These are phyloP conservation scores for Semnornis frantzii DNA, from an alignment of 2,113 vertebrate species.

Conservation along the genomic window DNA sequence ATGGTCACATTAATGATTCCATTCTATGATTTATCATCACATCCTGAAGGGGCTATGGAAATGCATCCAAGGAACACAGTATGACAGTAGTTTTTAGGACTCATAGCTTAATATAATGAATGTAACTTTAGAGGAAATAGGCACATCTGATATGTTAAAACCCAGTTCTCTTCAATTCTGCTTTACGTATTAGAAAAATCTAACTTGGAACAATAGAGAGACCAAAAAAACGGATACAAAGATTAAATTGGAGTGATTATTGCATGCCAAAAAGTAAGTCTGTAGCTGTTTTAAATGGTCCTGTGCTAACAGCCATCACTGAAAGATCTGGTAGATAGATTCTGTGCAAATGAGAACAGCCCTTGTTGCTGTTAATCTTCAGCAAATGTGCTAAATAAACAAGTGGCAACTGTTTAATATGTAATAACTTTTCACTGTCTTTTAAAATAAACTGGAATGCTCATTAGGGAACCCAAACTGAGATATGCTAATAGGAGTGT, in stretches of 20 bases:
- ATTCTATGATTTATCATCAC: neutral
- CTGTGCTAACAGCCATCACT: neutral
- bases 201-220: neutral
- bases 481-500: constrained; percentile 16
- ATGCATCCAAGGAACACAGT: neutral
- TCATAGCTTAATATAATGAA: neutral
- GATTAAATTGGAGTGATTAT: neutral
- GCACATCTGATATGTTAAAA: neutral
- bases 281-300: neutral
- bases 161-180: neutral
- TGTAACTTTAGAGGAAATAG: neutral
- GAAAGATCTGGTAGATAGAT: neutral
- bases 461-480: constrained; percentile 4
- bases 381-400: constrained; percentile 5
- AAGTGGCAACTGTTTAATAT: constrained; percentile 37
- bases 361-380: neutral
- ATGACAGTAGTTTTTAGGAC: neutral
- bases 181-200: neutral
- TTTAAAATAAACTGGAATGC: constrained; percentile 41
- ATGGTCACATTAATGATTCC: neutral
- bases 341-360: neutral
- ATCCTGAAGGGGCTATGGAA: neutral
- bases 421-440: constrained; percentile 10
- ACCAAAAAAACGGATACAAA: neutral
- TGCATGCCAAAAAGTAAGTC: neutral